These are phyloP conservation scores for Tadarida brasiliensis DNA, from an alignment of 2,797 vertebrate genomes.

Conservation along the genomic window DNA sequence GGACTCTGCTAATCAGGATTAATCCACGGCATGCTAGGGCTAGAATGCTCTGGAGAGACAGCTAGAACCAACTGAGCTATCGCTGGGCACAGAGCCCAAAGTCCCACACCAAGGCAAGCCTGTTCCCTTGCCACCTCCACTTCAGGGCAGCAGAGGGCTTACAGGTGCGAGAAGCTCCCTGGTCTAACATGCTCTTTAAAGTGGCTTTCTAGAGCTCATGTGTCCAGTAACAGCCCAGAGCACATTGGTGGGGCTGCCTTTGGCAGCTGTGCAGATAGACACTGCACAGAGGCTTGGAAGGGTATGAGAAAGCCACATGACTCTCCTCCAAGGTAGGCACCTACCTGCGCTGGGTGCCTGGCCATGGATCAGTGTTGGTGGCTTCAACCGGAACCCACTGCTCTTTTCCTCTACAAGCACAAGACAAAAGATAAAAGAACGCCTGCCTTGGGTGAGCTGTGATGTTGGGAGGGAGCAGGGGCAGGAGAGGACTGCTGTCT, in stretches of 20 bases:
- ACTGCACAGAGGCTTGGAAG: neutral
- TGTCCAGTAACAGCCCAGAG: neutral
- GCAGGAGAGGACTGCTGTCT: neutral
- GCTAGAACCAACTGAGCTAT: neutral
- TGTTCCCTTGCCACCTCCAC: neutral
- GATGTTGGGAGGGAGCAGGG: neutral
- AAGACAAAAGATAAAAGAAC: conserved; percentile 51
- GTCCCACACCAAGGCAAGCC: neutral
- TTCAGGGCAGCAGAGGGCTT: neutral
- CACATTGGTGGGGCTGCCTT: neutral
- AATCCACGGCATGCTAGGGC: neutral
- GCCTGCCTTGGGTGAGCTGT: neutral
- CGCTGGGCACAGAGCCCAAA: neutral
- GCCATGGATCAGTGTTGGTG: conserved; percentile 98
- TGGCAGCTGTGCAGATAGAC: neutral
- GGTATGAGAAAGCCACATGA: neutral
- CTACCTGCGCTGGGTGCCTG: conserved; percentile 98
- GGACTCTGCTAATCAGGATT: neutral
- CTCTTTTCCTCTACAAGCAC: conserved; percentile 96
- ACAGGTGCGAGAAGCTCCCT: neutral
- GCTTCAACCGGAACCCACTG: conserved; percentile 97
- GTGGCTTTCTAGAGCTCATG: neutral
- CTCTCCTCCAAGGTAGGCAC: neutral
- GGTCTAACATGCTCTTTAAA: neutral
- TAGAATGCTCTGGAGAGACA: neutral